Percentiles rank a stretch among this genome's conserved stretches.
Conservation (phyloP, 2,888 invertebrate genomes). For the Drosophila eohydei region DNA sequence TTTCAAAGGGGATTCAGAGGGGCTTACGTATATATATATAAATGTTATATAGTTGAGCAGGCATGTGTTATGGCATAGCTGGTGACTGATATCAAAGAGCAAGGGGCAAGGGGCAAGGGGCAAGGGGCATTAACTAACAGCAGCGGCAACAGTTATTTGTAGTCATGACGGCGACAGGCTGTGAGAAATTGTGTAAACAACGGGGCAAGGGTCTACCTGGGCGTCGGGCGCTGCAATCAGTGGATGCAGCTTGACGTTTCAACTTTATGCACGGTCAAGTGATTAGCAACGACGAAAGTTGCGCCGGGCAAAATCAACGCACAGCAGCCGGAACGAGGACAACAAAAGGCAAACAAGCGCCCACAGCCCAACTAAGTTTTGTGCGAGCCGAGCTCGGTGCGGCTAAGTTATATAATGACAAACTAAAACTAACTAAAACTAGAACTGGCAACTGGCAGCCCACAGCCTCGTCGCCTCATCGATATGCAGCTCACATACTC, state of each 20-base stretch:
- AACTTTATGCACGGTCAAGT: slow-evolving; percentile 76
- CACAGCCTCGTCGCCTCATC: slow-evolving; percentile 47
- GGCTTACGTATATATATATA: background rate
- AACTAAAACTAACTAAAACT: slow-evolving; percentile 61
- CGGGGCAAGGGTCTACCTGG: slow-evolving; percentile 41
- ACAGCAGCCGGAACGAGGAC: slow-evolving; percentile 50
- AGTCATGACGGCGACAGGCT: slow-evolving; percentile 56
- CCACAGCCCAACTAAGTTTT: slow-evolving; percentile 63
- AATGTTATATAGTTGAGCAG: background rate
- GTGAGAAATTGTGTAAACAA: slow-evolving; percentile 78
- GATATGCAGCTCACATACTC: slow-evolving; percentile 64
- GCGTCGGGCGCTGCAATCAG: slow-evolving; percentile 63
- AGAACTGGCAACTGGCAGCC: slow-evolving; percentile 15
- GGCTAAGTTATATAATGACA: slow-evolving; percentile 73
- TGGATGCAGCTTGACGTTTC: slow-evolving; percentile 55
- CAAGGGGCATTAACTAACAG: slow-evolving; percentile 58
- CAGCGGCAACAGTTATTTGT: slow-evolving; percentile 50
- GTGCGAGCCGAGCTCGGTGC: slow-evolving; percentile 47
- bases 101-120: too few relatives aligned
- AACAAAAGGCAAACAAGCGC: slow-evolving; percentile 66
- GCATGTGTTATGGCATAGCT: slow-evolving; percentile 14
- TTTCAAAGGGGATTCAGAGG: background rate
- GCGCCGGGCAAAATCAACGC: slow-evolving; percentile 65
- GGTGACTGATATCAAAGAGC: slow-evolving; percentile 25
- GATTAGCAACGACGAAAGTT: slow-evolving; percentile 78